Base-by-base conservation (phyloP, 2,113 vertebrate species). In the Rana temporaria region DNA sequence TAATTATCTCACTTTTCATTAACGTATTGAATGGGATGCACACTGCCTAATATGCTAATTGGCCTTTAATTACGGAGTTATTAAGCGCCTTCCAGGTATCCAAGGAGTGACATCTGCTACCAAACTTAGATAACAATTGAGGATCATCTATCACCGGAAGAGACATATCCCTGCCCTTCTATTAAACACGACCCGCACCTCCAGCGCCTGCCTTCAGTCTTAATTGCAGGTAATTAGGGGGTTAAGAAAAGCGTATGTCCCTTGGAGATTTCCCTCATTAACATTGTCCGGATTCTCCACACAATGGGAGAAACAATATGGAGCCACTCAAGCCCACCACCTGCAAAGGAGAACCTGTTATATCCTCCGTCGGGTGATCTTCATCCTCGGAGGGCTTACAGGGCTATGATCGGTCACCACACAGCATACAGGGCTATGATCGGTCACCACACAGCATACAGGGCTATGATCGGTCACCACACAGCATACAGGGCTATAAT, bases 51-150 rank as follows among this genome's bases (percentile, higher is more conserved):
- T 90, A 90, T 89, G 89, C 90, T 90, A 90, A 92, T 92, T 90
- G 90, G 84, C 82, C 88, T 90, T 90, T 90, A 92, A 92, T 92
- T 91, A 90, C 87, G 79, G 89, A 88, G 86, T 92, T 91, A 92
- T 91, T 92, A 90, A 87, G 86, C 78, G 84, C 87, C 88, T 85
- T 52, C 65, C 85, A 92, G 88, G 89, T 88, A 20, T 88, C 88
- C 55, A 78, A 52, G 77, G 85, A 90, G 89, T 90, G 90, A 86
- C 88, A 85, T 84, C 86, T 84, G 89, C 88, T 89, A 73, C 80
- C 65, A 88, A 89, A 87, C 11, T 87, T 34, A 85, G 90, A 79
- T 57, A 55, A 68, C 24, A 32, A 32, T 65, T 2, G 2, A 16
- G 38, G 75, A 78, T 79, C 78, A 79, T 69, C 59, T 42, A 79